Percentiles rank a stretch among this genome's conserved stretches.
These are phyloP conservation scores for Ennomos fuscantarius DNA, from an alignment of 2,888 invertebrate species.

Conservation along the genomic window DNA sequence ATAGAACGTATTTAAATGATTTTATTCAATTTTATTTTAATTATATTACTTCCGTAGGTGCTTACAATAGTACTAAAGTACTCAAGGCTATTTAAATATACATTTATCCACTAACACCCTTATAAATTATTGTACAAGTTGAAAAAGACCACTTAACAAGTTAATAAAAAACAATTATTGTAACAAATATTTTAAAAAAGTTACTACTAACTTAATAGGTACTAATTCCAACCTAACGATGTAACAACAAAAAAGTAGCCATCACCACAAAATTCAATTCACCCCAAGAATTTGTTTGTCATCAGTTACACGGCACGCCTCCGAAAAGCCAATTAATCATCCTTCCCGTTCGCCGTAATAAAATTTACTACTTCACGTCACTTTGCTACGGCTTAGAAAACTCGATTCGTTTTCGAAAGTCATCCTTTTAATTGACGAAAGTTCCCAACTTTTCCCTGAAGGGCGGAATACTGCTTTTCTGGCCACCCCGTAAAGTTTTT, in stretches of 20 bases:
- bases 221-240: slow-evolving; percentile 15
- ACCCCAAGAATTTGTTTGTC: slow-evolving; percentile 55
- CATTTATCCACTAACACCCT: no score
- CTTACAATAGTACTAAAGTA: no score
- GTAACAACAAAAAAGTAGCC: slow-evolving; percentile 28
- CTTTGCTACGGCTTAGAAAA: slow-evolving; percentile 39
- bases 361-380: slow-evolving; percentile 62
- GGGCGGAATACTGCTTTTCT: slow-evolving; percentile 16
- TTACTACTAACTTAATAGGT: no score
- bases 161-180: no score
- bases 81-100: no score
- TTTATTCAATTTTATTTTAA: no score
- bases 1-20: no score
- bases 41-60: no score
- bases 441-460: slow-evolving; percentile 47
- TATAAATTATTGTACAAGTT: no score
- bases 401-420: slow-evolving; percentile 48
- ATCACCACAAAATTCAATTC: slow-evolving; percentile 33
- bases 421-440: slow-evolving; percentile 61
- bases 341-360: slow-evolving; percentile 55
- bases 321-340: slow-evolving; percentile 60
- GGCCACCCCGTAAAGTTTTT: slow-evolving; percentile 30
- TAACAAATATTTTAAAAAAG: no score
- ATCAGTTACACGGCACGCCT: slow-evolving; percentile 46
- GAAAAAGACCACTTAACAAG: no score